Base-by-base conservation (phyloP, 2,113 vertebrate genomes). In the Podarcis raffonei region DNA sequence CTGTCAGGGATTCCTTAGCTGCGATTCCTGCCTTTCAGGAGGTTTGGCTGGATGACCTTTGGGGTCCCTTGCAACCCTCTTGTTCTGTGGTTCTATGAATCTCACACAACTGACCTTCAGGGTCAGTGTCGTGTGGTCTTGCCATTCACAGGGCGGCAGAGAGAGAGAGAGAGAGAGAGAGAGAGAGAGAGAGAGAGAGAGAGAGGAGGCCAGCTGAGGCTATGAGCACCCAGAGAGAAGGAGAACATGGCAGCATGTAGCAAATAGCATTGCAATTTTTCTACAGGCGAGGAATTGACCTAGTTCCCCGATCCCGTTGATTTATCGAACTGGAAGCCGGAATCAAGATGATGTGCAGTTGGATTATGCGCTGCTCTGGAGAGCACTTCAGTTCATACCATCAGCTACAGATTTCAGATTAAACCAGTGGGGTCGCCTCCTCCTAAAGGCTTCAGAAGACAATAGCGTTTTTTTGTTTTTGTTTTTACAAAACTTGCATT, bases 251-350 rank as follows among this genome's bases (percentile, higher is more conserved):
- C 37, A 1, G 11, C 23, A 57, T 72, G 62, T 15, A 59, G 83
- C 81, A 82, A 88, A 78, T 4, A 75, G 27, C 84, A 68, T 48
- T 22, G 30, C 62, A 3, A 27, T 68, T 90, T 79, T 87, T 86
- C 89, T 91, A 84, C 66, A 62, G 75, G 92, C 86, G 68, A 75
- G 27, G 72, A 78, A 25, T 15, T 92, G 92, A 78, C 91, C 85
- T 83, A 62, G 20, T 84, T 87, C 80, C 53, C 87, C 37, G 53
- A 23, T 65, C 78, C 4, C 2, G 6, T 79, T 74, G 83, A 87
- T 69, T 69, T 27, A 3, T 79, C 27, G 35, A 80, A 78, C 66
- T 30, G 2, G 78, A 81, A 83, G 91, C 69, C 0, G 5, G 66
- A 72, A 84, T 78, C 42, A 68, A 62, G 74, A 62, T 0, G 22